Conservation (phyloP, 2,113 vertebrate genomes). For the Tringa solitaria region DNA sequence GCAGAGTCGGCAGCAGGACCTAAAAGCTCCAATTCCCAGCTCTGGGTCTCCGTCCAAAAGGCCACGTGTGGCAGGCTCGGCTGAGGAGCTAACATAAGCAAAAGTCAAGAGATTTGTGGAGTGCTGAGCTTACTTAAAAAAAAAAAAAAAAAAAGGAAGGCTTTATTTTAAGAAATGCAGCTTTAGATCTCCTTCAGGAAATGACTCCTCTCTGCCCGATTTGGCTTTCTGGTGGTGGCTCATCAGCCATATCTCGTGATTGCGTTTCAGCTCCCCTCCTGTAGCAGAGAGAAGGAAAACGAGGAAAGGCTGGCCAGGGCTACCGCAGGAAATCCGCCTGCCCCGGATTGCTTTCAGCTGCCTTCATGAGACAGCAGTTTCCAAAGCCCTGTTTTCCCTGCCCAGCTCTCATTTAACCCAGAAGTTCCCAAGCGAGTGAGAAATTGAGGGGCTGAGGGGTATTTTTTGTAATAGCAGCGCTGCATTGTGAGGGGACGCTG, state of each 20-base stretch:
- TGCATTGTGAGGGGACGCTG: not conserved
- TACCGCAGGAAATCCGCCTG: conserved; percentile 26
- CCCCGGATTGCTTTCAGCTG: not conserved
- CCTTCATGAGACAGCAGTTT: conserved; percentile 41
- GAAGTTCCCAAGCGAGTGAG: not conserved
- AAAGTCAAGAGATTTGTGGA: not conserved
- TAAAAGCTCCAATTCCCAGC: not conserved
- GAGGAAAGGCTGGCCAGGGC: conserved; percentile 16
- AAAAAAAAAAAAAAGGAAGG: not conserved
- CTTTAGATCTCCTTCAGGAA: conserved; percentile 48
- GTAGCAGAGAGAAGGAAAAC: not conserved
- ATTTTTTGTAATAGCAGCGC: not conserved
- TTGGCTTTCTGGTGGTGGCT: conserved; percentile 37
- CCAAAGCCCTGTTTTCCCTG: not conserved
- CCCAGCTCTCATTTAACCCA: not conserved
- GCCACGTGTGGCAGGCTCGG: not conserved
- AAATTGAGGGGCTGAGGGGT: not conserved
- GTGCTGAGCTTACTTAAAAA: not conserved
- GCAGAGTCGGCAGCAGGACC: not conserved
- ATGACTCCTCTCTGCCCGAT: not conserved
- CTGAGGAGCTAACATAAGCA: not conserved
- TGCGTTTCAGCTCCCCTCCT: not conserved
- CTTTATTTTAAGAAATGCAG: conserved; percentile 52
- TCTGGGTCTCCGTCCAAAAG: not conserved
- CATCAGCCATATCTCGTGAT: not conserved